Conservation (phyloP, 2,797 vertebrate species). For the Yasuhikotakia modesta region DNA sequence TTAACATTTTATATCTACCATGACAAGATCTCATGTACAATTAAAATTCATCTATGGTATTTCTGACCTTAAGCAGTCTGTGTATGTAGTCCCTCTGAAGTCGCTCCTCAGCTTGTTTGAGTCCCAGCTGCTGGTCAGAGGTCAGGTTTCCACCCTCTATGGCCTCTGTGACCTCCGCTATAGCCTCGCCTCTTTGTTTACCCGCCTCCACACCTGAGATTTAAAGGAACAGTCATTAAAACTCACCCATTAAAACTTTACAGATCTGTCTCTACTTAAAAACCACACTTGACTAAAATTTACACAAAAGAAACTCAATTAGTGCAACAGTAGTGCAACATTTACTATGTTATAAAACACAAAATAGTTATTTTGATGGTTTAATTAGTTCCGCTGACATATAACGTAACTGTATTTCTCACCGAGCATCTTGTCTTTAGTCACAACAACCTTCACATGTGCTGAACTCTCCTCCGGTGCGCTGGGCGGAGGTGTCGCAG, state of each 20-base stretch:
- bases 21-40: neutral
- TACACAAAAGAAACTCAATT: too few relatives aligned
- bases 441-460: constrained; percentile 48
- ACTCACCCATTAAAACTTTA: neutral
- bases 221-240: constrained; percentile 3
- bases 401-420: constrained; percentile 33
- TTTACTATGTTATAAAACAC: too few relatives aligned
- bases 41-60: neutral
- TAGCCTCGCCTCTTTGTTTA: constrained; percentile 54
- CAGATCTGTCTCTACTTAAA: neutral
- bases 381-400: too few relatives aligned
- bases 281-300: too few relatives aligned
- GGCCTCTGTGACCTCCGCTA: constrained; percentile 55
- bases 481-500: constrained; percentile 39
- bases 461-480: constrained; percentile 54
- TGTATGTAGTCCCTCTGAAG: constrained; percentile 95
- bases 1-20: neutral
- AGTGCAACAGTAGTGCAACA: too few relatives aligned
- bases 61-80: constrained; percentile 87
- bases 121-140: constrained; percentile 91
- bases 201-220: constrained; percentile 61
- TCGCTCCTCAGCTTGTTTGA: constrained; percentile 96
- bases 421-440: constrained; percentile 67
- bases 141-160: constrained; percentile 81
- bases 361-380: too few relatives aligned